Base-by-base conservation (phyloP, 2,113 vertebrate species). In the Eulemur rufifrons region DNA sequence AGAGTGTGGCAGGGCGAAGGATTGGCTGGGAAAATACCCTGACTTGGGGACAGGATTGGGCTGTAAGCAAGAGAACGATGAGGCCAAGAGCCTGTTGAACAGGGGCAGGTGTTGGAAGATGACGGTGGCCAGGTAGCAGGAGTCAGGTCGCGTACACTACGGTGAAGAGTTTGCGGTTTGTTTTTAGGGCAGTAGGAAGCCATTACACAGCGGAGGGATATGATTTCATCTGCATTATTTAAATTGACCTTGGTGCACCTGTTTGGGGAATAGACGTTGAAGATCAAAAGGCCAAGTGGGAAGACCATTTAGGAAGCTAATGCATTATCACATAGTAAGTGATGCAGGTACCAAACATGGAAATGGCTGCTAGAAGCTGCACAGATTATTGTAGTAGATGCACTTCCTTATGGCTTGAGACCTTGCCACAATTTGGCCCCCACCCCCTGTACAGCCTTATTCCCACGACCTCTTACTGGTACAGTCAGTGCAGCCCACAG, bases 121-220 rank as follows among this genome's bases (percentile, higher is more conserved):
- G 25, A 54, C 0, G 42, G 21, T 5, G 37, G 2, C 52, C 2
- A 3, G 82, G 3, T 8, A 17, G 6, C 17, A 37, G 27, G 68
- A 32, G 1, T 21, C 50, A 5, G 32, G n/a, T 47, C 8, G 0
- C 0, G 2, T 9, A 25, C 37, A 3, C 8, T 1, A 0, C 2
- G 8, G 17, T 9, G 69, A 66, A 45, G 71, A 45, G 7, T 14
- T 32, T 54, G 63, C 25, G 34, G 37, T 95, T 56, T 59, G 52
- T 29, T n/a, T 56, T 6, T 2, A 18, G 17, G n/a, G 64, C 23
- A 11, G 1, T 34, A 37, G 84, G 63, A 54, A n/a, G 34, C 21
- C 29, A 5, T 29, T 50, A 23, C 2, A 4, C 3, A 32, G 52
- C 1, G 7, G 2, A 64, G 29, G 11, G 6, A 12, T 34, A 1